Base-by-base conservation (phyloP, 1,140 invertebrate genomes). In the Thaumetopoea pityocampa region DNA sequence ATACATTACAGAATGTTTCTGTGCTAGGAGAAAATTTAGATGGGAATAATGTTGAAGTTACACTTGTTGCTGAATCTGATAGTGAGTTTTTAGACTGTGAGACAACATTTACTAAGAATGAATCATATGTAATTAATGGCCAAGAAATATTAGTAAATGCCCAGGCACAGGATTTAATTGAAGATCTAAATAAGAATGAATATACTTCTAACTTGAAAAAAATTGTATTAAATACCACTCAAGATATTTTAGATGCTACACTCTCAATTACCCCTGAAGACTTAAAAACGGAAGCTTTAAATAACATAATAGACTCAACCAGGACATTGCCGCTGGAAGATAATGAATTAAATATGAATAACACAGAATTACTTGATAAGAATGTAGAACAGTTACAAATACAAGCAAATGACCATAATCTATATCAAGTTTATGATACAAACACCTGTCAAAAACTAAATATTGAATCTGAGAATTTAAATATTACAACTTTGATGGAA, bases 1-100 rank as follows among this genome's bases (percentile, higher is more conserved):
- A 80, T 53, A 53, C 71, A 19, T 79, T 69, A 10, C 61, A 55
- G 19, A 70, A 71, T 65, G 63, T 70, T 36, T 60, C 67, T 18
- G 12, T 64, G 0, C 33, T 34, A 43, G 57, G 66, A 29, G 68
- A 59, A 57, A 66, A 49, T 23, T 40, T 58, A 14, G 36, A 49
- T 35, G 29, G 5, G 17, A 28, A 45, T 20, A 40, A 34, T 30
- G 57, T 35, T 48, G 50, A 62, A 20, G 9, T 3, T 16, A 33
- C 14, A 15, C 3, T 48, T 12, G 18, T 40, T 16, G 37, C 24
- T 17, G 73, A 83, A 17, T 80, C 72, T 7, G 77, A 83, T 38
- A 35, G 57, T 56, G 79, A 79, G 35, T 81, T 83, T 68, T 33
- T 72, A 17, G 79, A 83, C 34, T 83, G 79, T 61, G 77, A 81